Conservation (phyloP, 2,888 invertebrate genomes). For the Pecten maximus region DNA sequence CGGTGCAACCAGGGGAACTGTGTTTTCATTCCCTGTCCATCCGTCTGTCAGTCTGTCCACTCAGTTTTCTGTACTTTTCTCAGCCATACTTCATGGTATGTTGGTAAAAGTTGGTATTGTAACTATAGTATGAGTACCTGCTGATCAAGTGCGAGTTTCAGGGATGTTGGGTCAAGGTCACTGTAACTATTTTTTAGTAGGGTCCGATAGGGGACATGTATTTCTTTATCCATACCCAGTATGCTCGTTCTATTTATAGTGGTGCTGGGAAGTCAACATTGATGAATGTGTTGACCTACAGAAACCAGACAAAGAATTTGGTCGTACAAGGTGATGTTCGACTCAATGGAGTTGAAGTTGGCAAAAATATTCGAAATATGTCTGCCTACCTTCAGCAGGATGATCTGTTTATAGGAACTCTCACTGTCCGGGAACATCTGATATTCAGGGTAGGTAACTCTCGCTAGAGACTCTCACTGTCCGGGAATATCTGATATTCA, state of each 20-base stretch:
- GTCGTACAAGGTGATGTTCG: slow-evolving; percentile 77
- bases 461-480: slow-evolving; percentile 93
- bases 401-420: slow-evolving; percentile 94
- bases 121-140: too few relatives aligned
- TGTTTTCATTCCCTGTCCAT: too few relatives aligned
- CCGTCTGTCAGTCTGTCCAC: too few relatives aligned
- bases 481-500: slow-evolving; percentile 93
- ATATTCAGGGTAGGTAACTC: slow-evolving; percentile 89
- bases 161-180: too few relatives aligned
- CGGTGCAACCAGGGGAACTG: too few relatives aligned
- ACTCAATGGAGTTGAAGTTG: slow-evolving; percentile 87
- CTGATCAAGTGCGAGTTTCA: too few relatives aligned
- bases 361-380: slow-evolving; percentile 83
- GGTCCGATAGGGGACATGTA: too few relatives aligned
- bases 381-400: slow-evolving; percentile 96
- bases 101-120: too few relatives aligned
- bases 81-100: too few relatives aligned
- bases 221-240: too few relatives aligned
- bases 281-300: slow-evolving; percentile 93
- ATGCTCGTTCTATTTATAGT: slow-evolving; percentile 73
- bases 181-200: too few relatives aligned
- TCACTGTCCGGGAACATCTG: slow-evolving; percentile 94
- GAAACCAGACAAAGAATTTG: slow-evolving; percentile 85
- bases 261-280: slow-evolving; percentile 98
- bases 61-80: too few relatives aligned